Evolutionary conservation across 2,888 invertebrate genomes (phyloP).

Genomic region (Ichneumoninae sp.): DNA sequence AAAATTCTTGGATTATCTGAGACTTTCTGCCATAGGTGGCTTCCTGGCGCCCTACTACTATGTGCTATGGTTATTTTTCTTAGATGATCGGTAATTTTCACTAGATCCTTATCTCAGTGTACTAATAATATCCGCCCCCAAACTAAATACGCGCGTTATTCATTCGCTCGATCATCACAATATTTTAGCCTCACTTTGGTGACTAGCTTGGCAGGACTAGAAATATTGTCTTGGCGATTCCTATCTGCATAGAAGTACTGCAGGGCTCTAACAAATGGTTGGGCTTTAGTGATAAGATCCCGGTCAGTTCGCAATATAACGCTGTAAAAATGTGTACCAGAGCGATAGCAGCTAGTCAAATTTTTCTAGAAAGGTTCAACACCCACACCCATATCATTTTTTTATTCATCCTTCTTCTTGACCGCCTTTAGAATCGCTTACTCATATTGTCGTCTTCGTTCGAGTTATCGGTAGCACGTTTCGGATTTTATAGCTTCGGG

Average conservation of each 20-base stretch:
- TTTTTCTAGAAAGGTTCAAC: neutral
- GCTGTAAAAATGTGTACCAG: neutral
- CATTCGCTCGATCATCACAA: too few species aligned
- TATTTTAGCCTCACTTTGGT: neutral
- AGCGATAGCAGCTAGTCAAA: neutral
- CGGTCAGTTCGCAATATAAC: neutral
- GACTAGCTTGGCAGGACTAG: neutral
- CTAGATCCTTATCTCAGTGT: too few species aligned
- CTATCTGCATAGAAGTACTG: too few species aligned
- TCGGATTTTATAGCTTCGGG: conserved; percentile 41
- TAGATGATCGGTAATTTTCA: too few species aligned
- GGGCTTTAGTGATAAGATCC: neutral
- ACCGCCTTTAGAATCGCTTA: neutral
- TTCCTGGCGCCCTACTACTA: too few species aligned
- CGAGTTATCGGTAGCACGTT: conserved; percentile 31
- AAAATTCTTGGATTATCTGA: too few species aligned
- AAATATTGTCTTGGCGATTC: too few species aligned
- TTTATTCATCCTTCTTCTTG: conserved; percentile 18
- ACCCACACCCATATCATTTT: neutral
- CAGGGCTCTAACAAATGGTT: neutral
- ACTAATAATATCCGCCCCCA: too few species aligned
- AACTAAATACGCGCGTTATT: too few species aligned
- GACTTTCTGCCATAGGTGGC: too few species aligned
- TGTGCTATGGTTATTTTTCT: too few species aligned
- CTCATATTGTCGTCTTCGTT: conserved; percentile 32